Evolutionary conservation across 2,888 invertebrate genomes (phyloP), one percentile per base, ranked within the genome.

Genomic region (Oligia strigilis): DNA sequence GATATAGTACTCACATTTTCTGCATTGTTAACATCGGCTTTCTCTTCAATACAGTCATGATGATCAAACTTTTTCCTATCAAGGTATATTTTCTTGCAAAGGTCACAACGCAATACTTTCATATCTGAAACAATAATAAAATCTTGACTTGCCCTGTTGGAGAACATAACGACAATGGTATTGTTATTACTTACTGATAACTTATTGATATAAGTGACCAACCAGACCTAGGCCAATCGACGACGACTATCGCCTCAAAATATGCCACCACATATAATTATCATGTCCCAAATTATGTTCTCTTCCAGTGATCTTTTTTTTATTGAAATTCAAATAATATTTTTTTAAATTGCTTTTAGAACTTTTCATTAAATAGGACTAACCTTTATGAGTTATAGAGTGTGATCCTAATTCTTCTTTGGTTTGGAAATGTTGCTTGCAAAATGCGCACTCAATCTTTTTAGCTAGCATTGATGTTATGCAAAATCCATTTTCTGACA

Each of bases 81-180:
- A n/a, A 95, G 76, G 89, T 93, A 96, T 90, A 94, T 94, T 88
- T 94, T 96, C 84, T 95, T 96, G 88, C 96, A 96, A n/a, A 92
- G 66, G 62, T 92, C 80, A 88, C 96, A 97, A 81, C 92, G 93
- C 17, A 93, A 84, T 3, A 96, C 89, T 87, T 93, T 94, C 14
- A 88, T 90, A 83, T 94, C 96, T 96, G 92, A 83, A 95, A 96
- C 76, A 77, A 79, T 73, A 80, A 76, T 55, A 60, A 77, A 40
- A 72, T 4, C 11, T n/a, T 72, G 17, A 58, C 29, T 69, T n/a
- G 13, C 19, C 29, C 14, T 29, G 55, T 29, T 75, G 13, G 9
- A 43, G 40, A 29, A 29, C 17, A 40, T 40, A 40, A 17, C 40
- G 5, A 17, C 23, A 13, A 29, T 23, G 69, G 13, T 49, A 36